Evolutionary conservation across 2,113 vertebrate genomes (phyloP).

Genomic region (Gymnobelideus leadbeateri): DNA sequence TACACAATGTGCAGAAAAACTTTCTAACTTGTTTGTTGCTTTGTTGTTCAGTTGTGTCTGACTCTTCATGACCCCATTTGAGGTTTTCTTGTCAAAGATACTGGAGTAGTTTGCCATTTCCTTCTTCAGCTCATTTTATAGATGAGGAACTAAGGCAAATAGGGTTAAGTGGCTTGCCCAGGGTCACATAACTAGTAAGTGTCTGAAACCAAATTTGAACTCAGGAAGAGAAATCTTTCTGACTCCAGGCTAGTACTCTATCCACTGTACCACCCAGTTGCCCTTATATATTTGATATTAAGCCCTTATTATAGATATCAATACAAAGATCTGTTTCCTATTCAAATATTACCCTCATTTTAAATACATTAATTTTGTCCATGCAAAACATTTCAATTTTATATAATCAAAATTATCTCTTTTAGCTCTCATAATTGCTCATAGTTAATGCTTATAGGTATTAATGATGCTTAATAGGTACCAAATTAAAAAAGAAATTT

Average conservation of each 20-base stretch:
- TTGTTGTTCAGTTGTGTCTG: background rate
- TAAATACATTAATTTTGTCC: no score
- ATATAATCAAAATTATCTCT: no score
- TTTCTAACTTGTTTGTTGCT: background rate
- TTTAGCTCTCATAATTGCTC: no score
- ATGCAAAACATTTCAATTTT: no score
- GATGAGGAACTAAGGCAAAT: background rate
- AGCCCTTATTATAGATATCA: no score
- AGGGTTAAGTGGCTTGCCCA: background rate
- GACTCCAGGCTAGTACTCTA: background rate
- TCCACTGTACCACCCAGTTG: background rate
- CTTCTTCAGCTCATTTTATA: background rate
- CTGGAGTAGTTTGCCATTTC: background rate
- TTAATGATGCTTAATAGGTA: no score
- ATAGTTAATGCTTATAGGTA: no score
- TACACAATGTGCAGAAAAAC: background rate
- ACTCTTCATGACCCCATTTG: background rate
- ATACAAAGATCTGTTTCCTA: no score
- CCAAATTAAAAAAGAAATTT: no score
- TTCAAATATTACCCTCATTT: no score
- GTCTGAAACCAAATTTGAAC: background rate
- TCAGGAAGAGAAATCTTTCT: no score
- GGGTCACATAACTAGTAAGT: background rate
- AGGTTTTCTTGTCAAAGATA: background rate
- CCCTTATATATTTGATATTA: no score